Evolutionary conservation across 1,140 invertebrate genomes (phyloP), one percentile per base, ranked within the genome.

Genomic region (Pseudomyrmex dendroicus): DNA sequence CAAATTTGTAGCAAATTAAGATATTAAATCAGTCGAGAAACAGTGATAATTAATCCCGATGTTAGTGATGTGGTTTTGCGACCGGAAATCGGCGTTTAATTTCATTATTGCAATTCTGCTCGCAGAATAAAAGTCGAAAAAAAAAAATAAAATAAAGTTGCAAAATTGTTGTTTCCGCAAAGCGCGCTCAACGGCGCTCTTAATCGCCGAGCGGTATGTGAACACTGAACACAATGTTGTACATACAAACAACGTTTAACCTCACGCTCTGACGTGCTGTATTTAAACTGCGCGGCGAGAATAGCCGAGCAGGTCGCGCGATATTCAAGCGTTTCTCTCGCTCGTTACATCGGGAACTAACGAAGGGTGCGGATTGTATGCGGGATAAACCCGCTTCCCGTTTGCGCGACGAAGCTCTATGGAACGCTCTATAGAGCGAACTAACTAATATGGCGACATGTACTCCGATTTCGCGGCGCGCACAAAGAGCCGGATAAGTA

Each of bases 161-260:
- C 25, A 52, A 46, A 54, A 56, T 77, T 66, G 48, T 17, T 13
- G 20, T 70, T 25, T 4, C 20, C 13, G n/a, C 7, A 22, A 10
- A 20, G 13, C 22, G 46, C 35, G 35, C 35, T 5, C 2, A 54
- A 44, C 17, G 48, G 52, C 48, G 25, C 73, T 20, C 73, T 66
- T 66, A 66, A 77, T 77, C 73, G 62, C 9, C 48, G 12, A 66
- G 44, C 13, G 12, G 48, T 62, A 67, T 66, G 35, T 35, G 35
- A 35, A 35, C 35, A 35, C 35, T 7, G 48, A 67, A 77, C 62
- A 44, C 17, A 67, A 77, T 13, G 25, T 48, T 77, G 17, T 66
- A 67, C 73, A 77, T 66, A 67, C 73, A 77, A 77, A 77, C 67
- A 57, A 10, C 62, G 17, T 77, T 77, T 74, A 77, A 17, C 46